Conservation (phyloP, 2,888 invertebrate genomes). For the Parapristionchus giblindavisi region DNA sequence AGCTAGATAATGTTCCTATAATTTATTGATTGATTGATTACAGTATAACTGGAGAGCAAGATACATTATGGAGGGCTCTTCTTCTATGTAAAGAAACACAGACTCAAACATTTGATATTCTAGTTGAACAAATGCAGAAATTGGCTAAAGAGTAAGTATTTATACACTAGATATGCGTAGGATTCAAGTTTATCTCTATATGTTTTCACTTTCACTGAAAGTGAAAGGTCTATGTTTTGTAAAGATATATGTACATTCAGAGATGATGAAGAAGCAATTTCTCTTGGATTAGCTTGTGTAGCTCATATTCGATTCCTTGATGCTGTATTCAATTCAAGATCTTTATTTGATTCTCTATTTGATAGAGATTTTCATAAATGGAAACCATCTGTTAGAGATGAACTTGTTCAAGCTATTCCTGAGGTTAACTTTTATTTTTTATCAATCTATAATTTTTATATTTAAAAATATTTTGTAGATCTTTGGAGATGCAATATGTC, state of each 20-base stretch:
- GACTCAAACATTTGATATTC: slow-evolving; percentile 26
- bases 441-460: not conserved
- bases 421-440: slow-evolving; percentile 15
- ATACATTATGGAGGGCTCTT: slow-evolving; percentile 30
- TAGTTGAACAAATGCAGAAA: slow-evolving; percentile 34
- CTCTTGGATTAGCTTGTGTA: slow-evolving; percentile 20
- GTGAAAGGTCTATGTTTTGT: too few relatives aligned
- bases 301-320: slow-evolving; percentile 37
- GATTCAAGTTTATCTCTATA: not conserved
- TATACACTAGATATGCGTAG: not conserved
- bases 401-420: slow-evolving; percentile 32
- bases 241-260: not conserved
- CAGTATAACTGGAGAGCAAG: slow-evolving; percentile 21
- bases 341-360: slow-evolving; percentile 29
- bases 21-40: not conserved
- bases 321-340: slow-evolving; percentile 17
- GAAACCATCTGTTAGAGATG: slow-evolving; percentile 33
- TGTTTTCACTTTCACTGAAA: too few relatives aligned
- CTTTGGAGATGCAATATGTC: slow-evolving; percentile 24
- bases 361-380: slow-evolving; percentile 34
- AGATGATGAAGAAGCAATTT: not conserved
- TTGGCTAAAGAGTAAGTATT: slow-evolving; percentile 30
- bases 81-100: slow-evolving; percentile 34
- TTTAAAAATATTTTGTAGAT: slow-evolving; percentile 13
- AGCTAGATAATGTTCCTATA: not conserved